Evolutionary conservation across 64 coral and sea anemone genomes (phyloP).

Genomic region (Catalaphyllia jardinei): DNA sequence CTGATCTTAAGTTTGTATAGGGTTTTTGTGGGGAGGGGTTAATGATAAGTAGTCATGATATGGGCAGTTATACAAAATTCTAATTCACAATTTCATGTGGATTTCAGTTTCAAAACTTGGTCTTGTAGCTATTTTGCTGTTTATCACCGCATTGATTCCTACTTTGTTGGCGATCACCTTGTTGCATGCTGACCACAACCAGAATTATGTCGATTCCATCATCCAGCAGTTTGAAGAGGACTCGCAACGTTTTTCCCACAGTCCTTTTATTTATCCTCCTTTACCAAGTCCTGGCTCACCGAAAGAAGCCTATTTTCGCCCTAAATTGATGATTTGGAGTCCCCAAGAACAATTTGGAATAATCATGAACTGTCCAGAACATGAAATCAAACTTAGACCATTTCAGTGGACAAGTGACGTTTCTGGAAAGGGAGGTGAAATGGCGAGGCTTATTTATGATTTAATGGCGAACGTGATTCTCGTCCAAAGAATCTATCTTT

Average conservation of each 20-base stretch:
- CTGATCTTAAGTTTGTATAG: no score
- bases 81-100: no score
- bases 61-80: no score
- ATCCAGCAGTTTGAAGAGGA: not conserved
- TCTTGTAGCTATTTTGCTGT: no score
- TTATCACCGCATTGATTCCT: no score
- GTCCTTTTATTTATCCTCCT: not conserved
- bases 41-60: no score
- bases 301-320: not conserved
- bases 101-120: no score
- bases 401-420: not conserved
- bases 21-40: no score
- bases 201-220: no score
- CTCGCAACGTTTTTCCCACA: not conserved
- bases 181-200: no score
- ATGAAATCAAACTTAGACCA: not conserved
- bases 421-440: constrained; percentile 7
- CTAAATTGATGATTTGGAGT: constrained; percentile 8
- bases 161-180: no score
- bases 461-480: constrained; percentile 54
- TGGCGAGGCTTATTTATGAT: constrained; percentile 49
- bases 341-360: constrained; percentile 30
- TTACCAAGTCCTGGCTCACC: not conserved
- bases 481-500: constrained; percentile 54
- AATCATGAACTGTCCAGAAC: not conserved